Evolutionary conservation across 2,113 vertebrate species (phyloP).

Genomic region (Rhineura floridana): DNA sequence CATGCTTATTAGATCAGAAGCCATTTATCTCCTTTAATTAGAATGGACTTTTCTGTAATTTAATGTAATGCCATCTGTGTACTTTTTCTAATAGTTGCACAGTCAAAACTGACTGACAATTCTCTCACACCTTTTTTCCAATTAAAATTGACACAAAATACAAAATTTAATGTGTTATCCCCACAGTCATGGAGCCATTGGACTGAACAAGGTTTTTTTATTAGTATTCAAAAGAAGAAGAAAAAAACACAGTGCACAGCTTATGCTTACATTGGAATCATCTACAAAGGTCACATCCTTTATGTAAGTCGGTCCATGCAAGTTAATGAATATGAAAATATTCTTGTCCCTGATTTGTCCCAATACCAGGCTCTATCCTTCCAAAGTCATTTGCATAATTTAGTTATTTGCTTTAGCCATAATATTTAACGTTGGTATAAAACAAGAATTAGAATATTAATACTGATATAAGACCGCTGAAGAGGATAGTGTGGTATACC

Average conservation of each 20-base stretch:
- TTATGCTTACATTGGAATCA: neutral
- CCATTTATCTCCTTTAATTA: constrained; percentile 66
- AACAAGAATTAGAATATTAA: too few species aligned
- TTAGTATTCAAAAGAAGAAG: neutral
- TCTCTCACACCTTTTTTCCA: neutral
- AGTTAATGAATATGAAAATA: constrained; percentile 3
- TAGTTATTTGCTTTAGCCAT: neutral
- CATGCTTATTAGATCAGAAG: constrained; percentile 61
- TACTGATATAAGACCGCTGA: too few species aligned
- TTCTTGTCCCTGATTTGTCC: neutral
- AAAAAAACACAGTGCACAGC: neutral
- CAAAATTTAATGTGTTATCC: neutral
- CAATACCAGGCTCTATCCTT: neutral
- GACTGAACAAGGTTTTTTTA: neutral
- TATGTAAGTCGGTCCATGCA: neutral
- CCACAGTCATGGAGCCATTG: neutral
- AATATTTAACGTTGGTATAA: neutral
- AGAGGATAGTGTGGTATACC: too few species aligned
- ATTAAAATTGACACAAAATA: neutral
- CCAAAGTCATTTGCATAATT: neutral
- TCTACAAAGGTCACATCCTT: neutral
- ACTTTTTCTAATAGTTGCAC: constrained; percentile 47
- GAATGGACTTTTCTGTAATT: constrained; percentile 53
- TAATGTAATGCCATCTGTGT: constrained; percentile 51
- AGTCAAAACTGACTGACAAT: constrained; percentile 50